These are phyloP conservation scores for Stigmatopora argus DNA, from an alignment of 2,113 vertebrate species.

Conservation along the genomic window DNA sequence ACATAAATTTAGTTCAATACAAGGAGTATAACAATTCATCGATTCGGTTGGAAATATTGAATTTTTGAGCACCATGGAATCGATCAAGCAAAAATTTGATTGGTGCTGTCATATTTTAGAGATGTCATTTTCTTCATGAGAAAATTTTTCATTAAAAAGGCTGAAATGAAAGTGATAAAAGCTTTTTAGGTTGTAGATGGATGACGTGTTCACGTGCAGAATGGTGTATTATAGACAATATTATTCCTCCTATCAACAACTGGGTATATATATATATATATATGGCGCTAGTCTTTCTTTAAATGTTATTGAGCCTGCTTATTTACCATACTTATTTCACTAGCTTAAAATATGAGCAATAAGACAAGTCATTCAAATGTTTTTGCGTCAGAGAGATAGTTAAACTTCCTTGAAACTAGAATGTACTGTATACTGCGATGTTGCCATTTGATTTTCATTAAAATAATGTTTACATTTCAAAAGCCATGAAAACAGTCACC, in stretches of 20 bases:
- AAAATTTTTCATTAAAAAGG: no score
- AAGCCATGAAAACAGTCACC: background rate
- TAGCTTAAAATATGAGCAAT: background rate
- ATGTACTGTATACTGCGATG: background rate
- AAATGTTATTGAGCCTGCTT: background rate
- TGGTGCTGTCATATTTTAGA: no score
- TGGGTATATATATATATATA: background rate
- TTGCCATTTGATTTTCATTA: background rate
- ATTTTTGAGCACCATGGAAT: no score
- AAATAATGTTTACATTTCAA: background rate
- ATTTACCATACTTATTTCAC: background rate
- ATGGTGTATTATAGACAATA: background rate
- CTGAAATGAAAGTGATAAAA: no score
- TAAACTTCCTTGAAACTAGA: background rate
- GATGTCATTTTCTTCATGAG: no score
- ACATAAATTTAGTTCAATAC: no score
- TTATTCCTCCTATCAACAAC: background rate
- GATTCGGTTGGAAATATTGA: no score
- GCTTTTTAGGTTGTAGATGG: no score
- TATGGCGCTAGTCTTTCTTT: background rate
- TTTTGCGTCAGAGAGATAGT: background rate
- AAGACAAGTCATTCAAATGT: background rate
- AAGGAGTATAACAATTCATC: no score
- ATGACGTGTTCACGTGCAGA: background rate
- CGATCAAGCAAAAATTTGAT: no score